These are phyloP conservation scores for Protonibea diacanthus DNA, from an alignment of 2,797 vertebrate genomes.

Conservation along the genomic window DNA sequence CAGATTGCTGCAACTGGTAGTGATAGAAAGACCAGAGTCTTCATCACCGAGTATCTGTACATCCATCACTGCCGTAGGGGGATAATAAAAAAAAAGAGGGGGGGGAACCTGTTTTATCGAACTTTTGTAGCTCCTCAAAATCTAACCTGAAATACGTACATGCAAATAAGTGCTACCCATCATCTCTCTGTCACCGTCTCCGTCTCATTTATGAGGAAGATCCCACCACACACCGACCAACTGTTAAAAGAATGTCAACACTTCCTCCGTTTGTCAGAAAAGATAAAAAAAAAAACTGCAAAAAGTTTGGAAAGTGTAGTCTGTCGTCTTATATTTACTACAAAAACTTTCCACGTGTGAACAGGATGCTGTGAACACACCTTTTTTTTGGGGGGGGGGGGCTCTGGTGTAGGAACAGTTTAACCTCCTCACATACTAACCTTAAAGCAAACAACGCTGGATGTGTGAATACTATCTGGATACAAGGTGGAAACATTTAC, in stretches of 20 bases:
- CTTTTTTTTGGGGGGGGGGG: not conserved
- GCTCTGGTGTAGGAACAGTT: constrained; percentile 55
- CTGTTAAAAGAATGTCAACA: constrained; percentile 55
- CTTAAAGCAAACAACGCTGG: constrained; percentile 53
- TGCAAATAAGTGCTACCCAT: constrained; percentile 70
- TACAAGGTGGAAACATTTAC: constrained; percentile 32
- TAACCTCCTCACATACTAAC: constrained; percentile 53
- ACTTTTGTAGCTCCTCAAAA: constrained; percentile 78
- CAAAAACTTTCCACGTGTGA: constrained; percentile 31
- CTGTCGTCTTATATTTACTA: constrained; percentile 64
- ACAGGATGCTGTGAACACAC: constrained; percentile 23
- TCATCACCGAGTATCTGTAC: constrained; percentile 69
- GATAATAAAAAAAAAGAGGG: constrained; percentile 6
- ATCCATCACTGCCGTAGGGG: constrained; percentile 79
- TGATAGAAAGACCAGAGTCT: constrained; percentile 53
- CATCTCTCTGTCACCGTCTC: constrained; percentile 58
- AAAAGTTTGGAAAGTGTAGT: constrained; percentile 60
- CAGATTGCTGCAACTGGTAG: constrained; percentile 36
- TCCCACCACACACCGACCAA: constrained; percentile 27
- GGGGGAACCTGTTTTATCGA: constrained; percentile 48
- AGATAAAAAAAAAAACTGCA: constrained; percentile 30
- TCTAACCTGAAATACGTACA: constrained; percentile 48
- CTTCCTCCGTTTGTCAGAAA: constrained; percentile 72
- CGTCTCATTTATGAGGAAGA: constrained; percentile 57
- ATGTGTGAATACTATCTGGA: constrained; percentile 52